These are phyloP conservation scores for Hydrozoanthus tunicans DNA, from an alignment of 64 coral and sea anemone species.

Conservation along the genomic window DNA sequence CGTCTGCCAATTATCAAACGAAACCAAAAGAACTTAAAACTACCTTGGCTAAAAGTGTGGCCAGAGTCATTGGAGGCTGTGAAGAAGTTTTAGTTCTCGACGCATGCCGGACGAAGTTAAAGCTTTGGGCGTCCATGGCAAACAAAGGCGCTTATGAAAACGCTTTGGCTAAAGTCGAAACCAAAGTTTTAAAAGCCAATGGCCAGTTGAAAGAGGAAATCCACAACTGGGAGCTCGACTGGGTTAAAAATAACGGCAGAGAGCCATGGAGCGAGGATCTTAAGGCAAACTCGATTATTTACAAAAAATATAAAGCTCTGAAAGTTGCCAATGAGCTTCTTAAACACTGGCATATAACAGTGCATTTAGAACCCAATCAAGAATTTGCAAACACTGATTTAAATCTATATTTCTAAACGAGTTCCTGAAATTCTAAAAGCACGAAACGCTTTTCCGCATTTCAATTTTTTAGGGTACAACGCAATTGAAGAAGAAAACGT, in stretches of 20 bases:
- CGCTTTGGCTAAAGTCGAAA: neutral
- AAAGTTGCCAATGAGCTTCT: slow-evolving; percentile 5
- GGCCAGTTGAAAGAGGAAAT: slow-evolving; percentile 1
- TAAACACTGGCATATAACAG: slow-evolving; percentile 42
- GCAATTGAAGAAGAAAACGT: no score
- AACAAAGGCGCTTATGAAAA: no score
- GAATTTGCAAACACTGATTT: neutral
- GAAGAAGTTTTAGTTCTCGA: slow-evolving; percentile 21
- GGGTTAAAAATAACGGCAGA: neutral
- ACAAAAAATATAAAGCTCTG: slow-evolving; percentile 13
- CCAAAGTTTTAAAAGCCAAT: slow-evolving; percentile 2
- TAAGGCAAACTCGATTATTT: neutral
- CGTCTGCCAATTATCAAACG: no score
- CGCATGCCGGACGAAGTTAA: neutral
- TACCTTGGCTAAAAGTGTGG: neutral
- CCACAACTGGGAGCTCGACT: neutral
- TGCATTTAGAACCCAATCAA: slow-evolving; percentile 11
- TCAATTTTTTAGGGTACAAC: neutral
- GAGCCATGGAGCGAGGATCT: slow-evolving; percentile 34
- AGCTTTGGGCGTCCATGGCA: neutral
- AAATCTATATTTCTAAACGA: neutral
- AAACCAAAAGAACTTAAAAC: no score
- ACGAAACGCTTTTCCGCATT: slow-evolving; percentile 9
- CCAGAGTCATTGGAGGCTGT: slow-evolving; percentile 15
- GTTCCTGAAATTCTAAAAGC: neutral